Percentiles rank a stretch among this genome's conserved stretches.
phyloP scores from a whole-genome alignment of 2,797 vertebrate genomes.

The Oreortyx pictus region DNA sequence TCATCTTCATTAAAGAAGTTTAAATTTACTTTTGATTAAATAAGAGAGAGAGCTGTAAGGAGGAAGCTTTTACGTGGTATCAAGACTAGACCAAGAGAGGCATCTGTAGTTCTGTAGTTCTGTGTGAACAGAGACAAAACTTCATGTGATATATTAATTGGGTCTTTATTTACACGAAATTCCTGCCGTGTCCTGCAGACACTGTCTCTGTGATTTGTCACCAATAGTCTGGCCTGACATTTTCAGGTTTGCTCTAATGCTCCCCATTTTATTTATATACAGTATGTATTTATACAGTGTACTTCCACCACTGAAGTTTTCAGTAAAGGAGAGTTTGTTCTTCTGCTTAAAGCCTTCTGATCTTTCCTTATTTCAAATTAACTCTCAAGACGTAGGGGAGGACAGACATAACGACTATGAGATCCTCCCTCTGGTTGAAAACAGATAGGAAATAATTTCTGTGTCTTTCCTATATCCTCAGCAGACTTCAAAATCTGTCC shows the following conservation, averaged over 20 bases:
- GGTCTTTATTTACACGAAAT: conserved; percentile 45
- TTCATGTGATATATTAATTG: conserved; percentile 5
- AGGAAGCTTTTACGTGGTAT: not conserved
- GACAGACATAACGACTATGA: not conserved
- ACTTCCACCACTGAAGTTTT: not conserved
- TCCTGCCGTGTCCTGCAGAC: not conserved
- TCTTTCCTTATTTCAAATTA: not conserved
- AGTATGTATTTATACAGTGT: no score
- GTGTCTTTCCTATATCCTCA: not conserved
- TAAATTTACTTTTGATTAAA: conserved; percentile 51
- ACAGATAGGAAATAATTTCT: no score
- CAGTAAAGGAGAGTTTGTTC: not conserved
- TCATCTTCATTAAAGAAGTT: conserved; percentile 42
- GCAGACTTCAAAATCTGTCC: not conserved
- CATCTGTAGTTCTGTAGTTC: not conserved
- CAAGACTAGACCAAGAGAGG: not conserved
- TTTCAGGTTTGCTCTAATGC: not conserved
- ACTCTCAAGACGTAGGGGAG: not conserved
- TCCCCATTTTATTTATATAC: not conserved
- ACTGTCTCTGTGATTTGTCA: not conserved
- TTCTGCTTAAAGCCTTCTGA: not conserved
- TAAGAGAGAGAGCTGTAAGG: not conserved
- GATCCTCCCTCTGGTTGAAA: not conserved
- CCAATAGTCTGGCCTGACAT: not conserved
- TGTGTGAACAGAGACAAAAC: conserved; percentile 24